Evolutionary conservation across 2,113 vertebrate genomes (phyloP).

Genomic region (Microcebus ravelobensis): DNA sequence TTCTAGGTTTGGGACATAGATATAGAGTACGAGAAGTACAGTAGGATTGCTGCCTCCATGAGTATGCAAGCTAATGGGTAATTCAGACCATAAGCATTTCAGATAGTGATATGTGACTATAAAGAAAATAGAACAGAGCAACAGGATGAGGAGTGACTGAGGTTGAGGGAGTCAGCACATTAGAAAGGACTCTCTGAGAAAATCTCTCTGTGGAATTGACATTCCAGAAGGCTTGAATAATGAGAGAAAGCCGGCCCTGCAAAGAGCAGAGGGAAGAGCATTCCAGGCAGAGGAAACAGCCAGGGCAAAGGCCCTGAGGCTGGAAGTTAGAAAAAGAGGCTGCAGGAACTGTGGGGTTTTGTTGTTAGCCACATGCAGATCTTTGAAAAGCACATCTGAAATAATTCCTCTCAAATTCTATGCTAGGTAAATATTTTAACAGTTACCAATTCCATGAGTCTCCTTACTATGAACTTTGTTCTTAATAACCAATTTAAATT

Average conservation of each 20-base stretch:
- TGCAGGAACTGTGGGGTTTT: background rate
- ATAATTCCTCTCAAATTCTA: background rate
- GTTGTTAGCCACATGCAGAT: background rate
- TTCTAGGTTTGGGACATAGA: background rate
- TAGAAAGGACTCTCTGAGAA: background rate
- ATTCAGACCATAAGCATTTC: background rate
- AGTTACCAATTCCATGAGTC: background rate
- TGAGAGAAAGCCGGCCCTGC: background rate
- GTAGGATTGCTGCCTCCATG: background rate
- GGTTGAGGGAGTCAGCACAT: background rate
- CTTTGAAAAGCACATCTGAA: background rate
- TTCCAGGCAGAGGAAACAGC: constrained; percentile 21
- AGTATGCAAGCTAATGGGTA: background rate
- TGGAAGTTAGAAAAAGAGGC: constrained; percentile 14
- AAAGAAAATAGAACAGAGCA: background rate
- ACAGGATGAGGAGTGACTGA: background rate
- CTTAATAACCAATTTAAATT: constrained; percentile 28
- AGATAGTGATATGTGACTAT: background rate
- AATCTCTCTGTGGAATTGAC: background rate
- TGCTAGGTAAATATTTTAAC: background rate
- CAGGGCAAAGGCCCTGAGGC: constrained; percentile 55
- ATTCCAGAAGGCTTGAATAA: constrained; percentile 6
- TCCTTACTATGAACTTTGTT: constrained; percentile 8
- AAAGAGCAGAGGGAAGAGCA: background rate
- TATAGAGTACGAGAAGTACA: background rate